phyloP scores from a whole-genome alignment of 1,140 invertebrate genomes.

The Druon quercuslanigerum region DNA sequence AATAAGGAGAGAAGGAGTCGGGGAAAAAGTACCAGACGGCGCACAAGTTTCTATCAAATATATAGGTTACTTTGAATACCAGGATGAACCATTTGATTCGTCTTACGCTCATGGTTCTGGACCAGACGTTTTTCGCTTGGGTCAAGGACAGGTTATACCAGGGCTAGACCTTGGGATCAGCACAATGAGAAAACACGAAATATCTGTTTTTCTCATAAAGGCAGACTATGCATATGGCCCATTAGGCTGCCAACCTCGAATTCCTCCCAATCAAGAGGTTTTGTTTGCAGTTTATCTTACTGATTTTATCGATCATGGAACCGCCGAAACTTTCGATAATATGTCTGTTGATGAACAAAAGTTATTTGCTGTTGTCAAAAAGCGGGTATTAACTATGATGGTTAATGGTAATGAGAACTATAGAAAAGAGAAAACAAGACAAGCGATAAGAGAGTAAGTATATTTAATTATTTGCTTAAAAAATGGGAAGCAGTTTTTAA shows the following conservation, averaged over 20 bases:
- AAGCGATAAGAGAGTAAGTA: constrained; percentile 69
- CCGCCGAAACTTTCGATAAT: constrained; percentile 70
- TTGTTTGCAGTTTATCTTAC: constrained; percentile 77
- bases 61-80: constrained; percentile 81
- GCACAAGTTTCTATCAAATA: constrained; percentile 82
- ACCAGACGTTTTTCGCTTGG: constrained; percentile 67
- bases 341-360: constrained; percentile 75
- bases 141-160: constrained; percentile 74
- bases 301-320: constrained; percentile 73
- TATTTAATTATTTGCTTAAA: constrained; percentile 60
- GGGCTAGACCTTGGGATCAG: constrained; percentile 82
- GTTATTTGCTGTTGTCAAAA: constrained; percentile 64
- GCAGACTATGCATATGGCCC: constrained; percentile 81
- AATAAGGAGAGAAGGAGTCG: constrained; percentile 74
- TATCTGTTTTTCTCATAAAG: constrained; percentile 81
- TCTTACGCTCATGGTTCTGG: background rate
- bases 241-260: constrained; percentile 80
- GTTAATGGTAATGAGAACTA: constrained; percentile 73
- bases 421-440: constrained; percentile 67
- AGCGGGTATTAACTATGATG: constrained; percentile 65
- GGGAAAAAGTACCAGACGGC: constrained; percentile 76
- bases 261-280: constrained; percentile 77
- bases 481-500: constrained; percentile 26
- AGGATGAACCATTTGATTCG: constrained; percentile 83
- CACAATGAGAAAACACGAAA: constrained; percentile 81